Evolutionary conservation across 2,888 invertebrate species (phyloP), one percentile per base, ranked within the genome.

Genomic region (Periphyllus acericola): DNA sequence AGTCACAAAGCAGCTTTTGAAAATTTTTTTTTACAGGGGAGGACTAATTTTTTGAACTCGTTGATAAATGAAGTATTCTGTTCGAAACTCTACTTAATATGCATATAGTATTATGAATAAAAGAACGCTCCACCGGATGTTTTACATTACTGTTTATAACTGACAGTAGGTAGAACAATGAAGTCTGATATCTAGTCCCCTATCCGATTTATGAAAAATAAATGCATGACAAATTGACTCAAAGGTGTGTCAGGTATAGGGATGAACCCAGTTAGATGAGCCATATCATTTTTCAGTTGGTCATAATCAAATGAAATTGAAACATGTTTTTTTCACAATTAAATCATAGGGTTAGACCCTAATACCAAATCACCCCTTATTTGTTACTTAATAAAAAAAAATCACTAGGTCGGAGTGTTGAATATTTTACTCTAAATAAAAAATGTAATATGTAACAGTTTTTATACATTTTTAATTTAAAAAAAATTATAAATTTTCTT

Each of bases 141-240:
- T 79, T 75, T 87, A 87, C 87, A 66, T 80, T 87, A 74, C 81
- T 81, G 74, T 87, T 81, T 32, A 25, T 19, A 72, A 60, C 34
- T 17, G 40, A 87, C 79, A 87, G 74, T 80, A 46, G 81, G 32
- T 75, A 72, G 87, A 87, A 87, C 87, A 87, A 87, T 87, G 74
- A 34, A 72, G 60, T 85, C 60, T 78, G 46, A 71, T 68, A 46
- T 71, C 76, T 68, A 52, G 68, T 60, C 87, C 87, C 87, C 81
- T 66, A 81, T 81, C 74, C 80, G 66, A 81, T 87, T 87, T 81
- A 34, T 81, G 60, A 87, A 87, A 80, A 87, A 87, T 74, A 81
- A 81, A 87, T 40, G 87, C 87, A 75, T 87, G 87, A 87, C 87
- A 87, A 87, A 87, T 87, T 87, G 87, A 80, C 87, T 81, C 34